Conservation (phyloP, 2,113 vertebrate genomes). For the Centrocercus urophasianus region DNA sequence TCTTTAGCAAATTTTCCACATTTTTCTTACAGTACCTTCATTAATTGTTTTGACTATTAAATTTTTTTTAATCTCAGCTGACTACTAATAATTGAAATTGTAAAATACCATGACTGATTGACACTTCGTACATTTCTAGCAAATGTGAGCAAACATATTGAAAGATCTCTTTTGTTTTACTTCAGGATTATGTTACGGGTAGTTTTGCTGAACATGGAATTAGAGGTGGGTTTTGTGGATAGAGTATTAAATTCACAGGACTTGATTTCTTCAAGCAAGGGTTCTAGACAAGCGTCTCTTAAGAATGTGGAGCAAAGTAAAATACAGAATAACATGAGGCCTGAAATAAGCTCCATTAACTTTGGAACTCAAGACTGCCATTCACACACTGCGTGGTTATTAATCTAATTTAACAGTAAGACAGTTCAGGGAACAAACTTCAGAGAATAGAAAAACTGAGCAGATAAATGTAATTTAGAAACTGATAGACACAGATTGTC, state of each 20-base stretch:
- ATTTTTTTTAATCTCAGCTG: conserved; percentile 3
- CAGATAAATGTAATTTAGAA: not conserved
- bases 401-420: not conserved
- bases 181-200: not conserved
- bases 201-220: not conserved
- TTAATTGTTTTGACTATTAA: not conserved
- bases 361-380: not conserved
- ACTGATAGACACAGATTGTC: not conserved
- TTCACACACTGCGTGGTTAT: not conserved
- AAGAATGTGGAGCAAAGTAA: not conserved
- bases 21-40: not conserved
- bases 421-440: not conserved
- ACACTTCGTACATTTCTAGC: not conserved
- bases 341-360: not conserved
- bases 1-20: not conserved
- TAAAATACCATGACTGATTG: not conserved
- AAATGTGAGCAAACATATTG: not conserved
- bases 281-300: not conserved
- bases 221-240: fast-evolving
- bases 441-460: not conserved
- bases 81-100: not conserved
- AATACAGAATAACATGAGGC: not conserved
- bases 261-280: not conserved
- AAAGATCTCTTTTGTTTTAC: not conserved
- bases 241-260: not conserved